Evolutionary conservation across 2,113 vertebrate species (phyloP), one percentile per base, ranked within the genome.

Genomic region (Rhombomys opimus): DNA sequence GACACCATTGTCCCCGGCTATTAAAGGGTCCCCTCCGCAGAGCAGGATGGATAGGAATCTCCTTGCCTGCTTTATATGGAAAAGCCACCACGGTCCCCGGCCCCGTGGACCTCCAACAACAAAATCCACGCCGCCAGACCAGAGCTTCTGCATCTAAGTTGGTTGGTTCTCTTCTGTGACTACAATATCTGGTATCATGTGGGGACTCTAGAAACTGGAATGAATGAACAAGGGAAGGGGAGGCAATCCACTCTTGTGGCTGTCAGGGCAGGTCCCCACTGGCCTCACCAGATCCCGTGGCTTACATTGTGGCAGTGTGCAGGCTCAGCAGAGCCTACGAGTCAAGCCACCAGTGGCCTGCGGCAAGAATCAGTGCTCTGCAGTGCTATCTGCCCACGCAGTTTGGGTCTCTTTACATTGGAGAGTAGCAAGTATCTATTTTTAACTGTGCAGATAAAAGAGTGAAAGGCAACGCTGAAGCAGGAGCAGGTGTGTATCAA

Each of bases 401-500:
- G 0, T 32, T 85, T 35, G 87, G 57, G 25, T 78, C 94, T 86
- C 89, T 82, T 72, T 70, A 41, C 67, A 27, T 61, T 13, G 9
- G 63, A 27, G 52, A 96, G 65, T 54, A 50, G 7, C 23, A 20
- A 94, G 18, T 77, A 95, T 50, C 68, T 89, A 59, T 95, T 87
- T 85, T 92, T 88, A 95, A 91, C 41, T 65, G 78, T 50, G 30
- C 63, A 91, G 38, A 75, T 63, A 59, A 82, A 67, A 77, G 89
- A 91, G 30, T 27, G 2, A 75, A 38, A 46, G n/a, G 57, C 52
- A 84, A 52, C 57, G 30, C 46, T 35, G 2, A 63, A 54, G 50
- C 81, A n/a, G 90, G 67, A 89, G 50, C 50, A 93, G 6, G 32
- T 2, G 0, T 15, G 41, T 25, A 35, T 30, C 32, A 90, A 85